Conservation (phyloP, 2,113 vertebrate genomes). For the Anseranas semipalmata region DNA sequence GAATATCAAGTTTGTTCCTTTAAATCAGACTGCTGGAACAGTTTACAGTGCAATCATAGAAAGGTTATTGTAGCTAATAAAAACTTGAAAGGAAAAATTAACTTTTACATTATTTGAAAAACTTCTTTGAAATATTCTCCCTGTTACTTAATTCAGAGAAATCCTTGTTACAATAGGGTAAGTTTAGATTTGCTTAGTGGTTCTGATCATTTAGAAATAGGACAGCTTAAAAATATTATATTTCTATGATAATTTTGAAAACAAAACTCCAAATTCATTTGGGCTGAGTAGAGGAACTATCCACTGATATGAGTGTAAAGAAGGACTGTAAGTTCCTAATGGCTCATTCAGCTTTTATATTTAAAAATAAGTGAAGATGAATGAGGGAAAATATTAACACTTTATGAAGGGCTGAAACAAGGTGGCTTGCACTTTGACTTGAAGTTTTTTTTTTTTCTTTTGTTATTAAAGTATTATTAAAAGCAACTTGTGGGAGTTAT, state of each 20-base stretch:
- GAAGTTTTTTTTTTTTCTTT: background rate
- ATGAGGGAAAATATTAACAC: constrained; percentile 31
- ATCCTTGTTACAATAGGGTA: background rate
- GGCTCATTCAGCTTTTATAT: constrained; percentile 36
- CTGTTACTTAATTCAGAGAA: background rate
- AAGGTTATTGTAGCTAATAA: constrained; percentile 27
- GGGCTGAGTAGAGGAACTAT: background rate
- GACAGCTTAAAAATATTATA: background rate
- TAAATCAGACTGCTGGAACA: constrained; percentile 33
- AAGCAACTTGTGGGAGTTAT: constrained; percentile 5
- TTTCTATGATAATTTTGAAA: constrained; percentile 6
- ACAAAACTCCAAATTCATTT: background rate
- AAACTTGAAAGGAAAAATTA: constrained; percentile 37
- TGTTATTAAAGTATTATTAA: constrained; percentile 17
- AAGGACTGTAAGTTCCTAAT: constrained; percentile 3
- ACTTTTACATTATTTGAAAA: background rate
- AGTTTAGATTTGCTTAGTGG: constrained; percentile 2
- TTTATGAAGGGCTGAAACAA: constrained; percentile 57
- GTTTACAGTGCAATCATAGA: constrained; percentile 62
- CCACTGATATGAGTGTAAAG: background rate
- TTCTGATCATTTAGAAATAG: constrained; percentile 9
- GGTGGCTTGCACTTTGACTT: constrained; percentile 62
- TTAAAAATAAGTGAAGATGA: constrained; percentile 46
- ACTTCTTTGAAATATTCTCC: background rate
- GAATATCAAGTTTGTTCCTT: constrained; percentile 46